Evolutionary conservation across 2,797 vertebrate genomes (phyloP).

Genomic region (Toxotes lorentzi): DNA sequence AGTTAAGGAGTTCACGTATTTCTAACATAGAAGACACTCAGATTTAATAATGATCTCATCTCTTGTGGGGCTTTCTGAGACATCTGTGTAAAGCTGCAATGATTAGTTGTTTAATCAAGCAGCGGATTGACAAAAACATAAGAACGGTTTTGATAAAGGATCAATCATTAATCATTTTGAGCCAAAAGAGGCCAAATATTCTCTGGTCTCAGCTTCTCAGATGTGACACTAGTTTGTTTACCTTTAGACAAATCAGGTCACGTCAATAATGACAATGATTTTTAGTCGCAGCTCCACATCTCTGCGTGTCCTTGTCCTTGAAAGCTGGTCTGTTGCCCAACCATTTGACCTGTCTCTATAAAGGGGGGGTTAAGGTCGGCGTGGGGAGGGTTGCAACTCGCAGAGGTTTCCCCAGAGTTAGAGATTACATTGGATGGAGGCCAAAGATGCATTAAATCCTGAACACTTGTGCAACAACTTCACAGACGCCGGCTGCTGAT

Average conservation of each 20-base stretch:
- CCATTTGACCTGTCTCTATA: constrained; percentile 29
- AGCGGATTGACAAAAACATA: neutral
- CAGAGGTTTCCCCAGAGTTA: constrained; percentile 44
- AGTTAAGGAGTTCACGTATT: neutral
- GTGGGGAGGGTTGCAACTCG: neutral
- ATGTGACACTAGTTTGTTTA: too few species aligned
- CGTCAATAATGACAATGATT: neutral
- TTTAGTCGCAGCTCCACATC: neutral
- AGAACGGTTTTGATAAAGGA: neutral
- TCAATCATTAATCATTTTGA: too few species aligned
- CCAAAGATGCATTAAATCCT: constrained; percentile 72
- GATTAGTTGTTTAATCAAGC: too few species aligned
- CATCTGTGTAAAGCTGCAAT: neutral
- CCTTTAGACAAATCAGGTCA: too few species aligned
- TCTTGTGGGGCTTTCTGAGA: neutral
- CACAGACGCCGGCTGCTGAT: neutral
- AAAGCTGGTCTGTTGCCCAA: constrained; percentile 56
- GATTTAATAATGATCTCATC: too few species aligned
- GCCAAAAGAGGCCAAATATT: too few species aligned
- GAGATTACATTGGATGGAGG: constrained; percentile 63
- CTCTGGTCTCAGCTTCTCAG: too few species aligned
- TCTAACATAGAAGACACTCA: neutral
- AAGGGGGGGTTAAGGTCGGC: constrained; percentile 25
- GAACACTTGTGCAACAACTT: constrained; percentile 48
- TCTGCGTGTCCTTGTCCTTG: constrained; percentile 47